Conservation (phyloP, 2,797 vertebrate genomes). For the Crypturellus tataupa region DNA sequence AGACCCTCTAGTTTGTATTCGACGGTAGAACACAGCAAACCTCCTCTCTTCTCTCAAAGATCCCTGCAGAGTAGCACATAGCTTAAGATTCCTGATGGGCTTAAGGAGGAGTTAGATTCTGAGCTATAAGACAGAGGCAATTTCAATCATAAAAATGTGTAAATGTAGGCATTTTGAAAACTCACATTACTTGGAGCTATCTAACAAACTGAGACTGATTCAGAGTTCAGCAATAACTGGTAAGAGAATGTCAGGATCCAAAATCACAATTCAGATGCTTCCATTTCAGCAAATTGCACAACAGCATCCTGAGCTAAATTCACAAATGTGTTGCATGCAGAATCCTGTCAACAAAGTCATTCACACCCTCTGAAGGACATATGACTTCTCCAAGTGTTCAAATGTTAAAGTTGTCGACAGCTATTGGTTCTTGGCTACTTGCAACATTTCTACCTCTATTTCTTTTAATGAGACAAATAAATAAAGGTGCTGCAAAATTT, state of each 20-base stretch:
- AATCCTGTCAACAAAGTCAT: accelerated
- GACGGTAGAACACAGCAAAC: not conserved
- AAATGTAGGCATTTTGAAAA: not conserved
- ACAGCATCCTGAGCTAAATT: not conserved
- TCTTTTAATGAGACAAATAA: no score
- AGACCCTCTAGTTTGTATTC: not conserved
- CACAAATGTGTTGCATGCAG: accelerated
- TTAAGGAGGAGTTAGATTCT: not conserved
- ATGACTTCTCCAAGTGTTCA: no score
- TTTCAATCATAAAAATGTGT: not conserved
- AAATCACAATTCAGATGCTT: not conserved
- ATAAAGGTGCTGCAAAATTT: not conserved
- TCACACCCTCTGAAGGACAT: not conserved
- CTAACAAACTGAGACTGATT: not conserved
- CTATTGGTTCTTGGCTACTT: not conserved
- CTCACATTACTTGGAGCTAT: not conserved
- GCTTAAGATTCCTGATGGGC: not conserved
- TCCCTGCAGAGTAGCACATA: not conserved
- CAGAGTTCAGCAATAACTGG: not conserved
- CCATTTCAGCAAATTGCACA: not conserved
- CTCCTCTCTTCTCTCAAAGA: not conserved
- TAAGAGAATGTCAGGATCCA: not conserved
- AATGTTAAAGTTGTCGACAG: not conserved
- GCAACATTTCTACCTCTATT: not conserved
- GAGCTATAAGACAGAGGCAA: not conserved